phyloP scores from a whole-genome alignment of 1,140 invertebrate species.

The Bacillus rossius region DNA sequence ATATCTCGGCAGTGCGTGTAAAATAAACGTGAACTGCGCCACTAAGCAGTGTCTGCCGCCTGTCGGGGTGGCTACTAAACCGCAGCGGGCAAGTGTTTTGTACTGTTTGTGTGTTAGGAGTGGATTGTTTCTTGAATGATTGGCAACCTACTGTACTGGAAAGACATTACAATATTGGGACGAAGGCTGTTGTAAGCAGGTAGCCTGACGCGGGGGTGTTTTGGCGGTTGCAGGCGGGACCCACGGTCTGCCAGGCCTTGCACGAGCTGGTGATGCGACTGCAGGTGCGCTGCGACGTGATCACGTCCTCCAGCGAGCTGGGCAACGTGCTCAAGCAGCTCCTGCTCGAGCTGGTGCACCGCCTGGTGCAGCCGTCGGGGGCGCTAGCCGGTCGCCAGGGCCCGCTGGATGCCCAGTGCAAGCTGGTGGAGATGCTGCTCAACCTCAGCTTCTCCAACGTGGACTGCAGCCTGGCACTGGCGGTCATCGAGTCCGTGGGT shows the following conservation, averaged over 20 bases:
- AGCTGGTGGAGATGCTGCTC: constrained; percentile 60
- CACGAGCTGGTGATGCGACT: constrained; percentile 66
- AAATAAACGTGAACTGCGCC: too few relatives aligned
- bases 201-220: too few relatives aligned
- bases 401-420: constrained; percentile 77
- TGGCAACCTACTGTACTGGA: too few relatives aligned
- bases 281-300: constrained; percentile 61
- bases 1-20: too few relatives aligned
- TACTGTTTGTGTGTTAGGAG: constrained; percentile 1
- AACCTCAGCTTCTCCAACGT: constrained; percentile 60
- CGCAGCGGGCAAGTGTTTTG: constrained; percentile 11
- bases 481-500: constrained; percentile 69
- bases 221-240: constrained; percentile 58
- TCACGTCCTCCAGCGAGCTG: constrained; percentile 47
- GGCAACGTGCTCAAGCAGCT: constrained; percentile 61
- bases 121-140: too few relatives aligned
- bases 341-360: constrained; percentile 62
- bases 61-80: too few relatives aligned
- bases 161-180: too few relatives aligned
- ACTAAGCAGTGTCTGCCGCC: too few relatives aligned
- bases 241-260: constrained; percentile 65
- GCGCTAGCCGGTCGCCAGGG: constrained; percentile 63
- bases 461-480: constrained; percentile 65
- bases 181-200: too few relatives aligned
- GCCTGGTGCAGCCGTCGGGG: constrained; percentile 62